Evolutionary conservation across 2,113 vertebrate species (phyloP).

Genomic region (Oophaga pumilio): DNA sequence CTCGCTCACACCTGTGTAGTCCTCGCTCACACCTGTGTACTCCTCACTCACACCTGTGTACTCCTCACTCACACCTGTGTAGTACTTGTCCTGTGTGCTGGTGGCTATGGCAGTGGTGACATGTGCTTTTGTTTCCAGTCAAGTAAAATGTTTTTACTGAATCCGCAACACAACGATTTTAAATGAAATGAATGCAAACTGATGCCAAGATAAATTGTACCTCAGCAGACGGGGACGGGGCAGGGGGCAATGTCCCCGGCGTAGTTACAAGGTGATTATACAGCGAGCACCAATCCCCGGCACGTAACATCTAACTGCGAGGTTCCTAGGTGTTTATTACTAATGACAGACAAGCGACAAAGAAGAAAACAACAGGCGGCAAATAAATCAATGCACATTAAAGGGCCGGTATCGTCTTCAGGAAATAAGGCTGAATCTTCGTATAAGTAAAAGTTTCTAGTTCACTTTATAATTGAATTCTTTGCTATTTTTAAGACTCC

Average conservation of each 20-base stretch:
- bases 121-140: background rate
- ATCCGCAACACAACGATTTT: background rate
- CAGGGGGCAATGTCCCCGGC: background rate
- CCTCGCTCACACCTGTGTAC: too few relatives aligned
- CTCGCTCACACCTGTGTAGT: too few relatives aligned
- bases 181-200: slow-evolving; percentile 22
- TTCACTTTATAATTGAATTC: background rate
- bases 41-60: too few relatives aligned
- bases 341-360: background rate
- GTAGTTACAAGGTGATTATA: slow-evolving; percentile 3
- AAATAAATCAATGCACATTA: background rate
- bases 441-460: background rate
- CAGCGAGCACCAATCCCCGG: background rate
- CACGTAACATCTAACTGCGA: background rate
- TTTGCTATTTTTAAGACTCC: too few relatives aligned
- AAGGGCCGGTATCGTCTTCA: background rate
- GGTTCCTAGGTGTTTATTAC: background rate
- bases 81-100: too few relatives aligned
- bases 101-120: too few relatives aligned
- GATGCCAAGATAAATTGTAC: background rate
- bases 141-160: background rate
- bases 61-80: too few relatives aligned
- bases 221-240: background rate
- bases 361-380: background rate
- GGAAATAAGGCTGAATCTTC: background rate